Evolutionary conservation across 2,113 vertebrate species (phyloP).

Genomic region (Serinus canaria): DNA sequence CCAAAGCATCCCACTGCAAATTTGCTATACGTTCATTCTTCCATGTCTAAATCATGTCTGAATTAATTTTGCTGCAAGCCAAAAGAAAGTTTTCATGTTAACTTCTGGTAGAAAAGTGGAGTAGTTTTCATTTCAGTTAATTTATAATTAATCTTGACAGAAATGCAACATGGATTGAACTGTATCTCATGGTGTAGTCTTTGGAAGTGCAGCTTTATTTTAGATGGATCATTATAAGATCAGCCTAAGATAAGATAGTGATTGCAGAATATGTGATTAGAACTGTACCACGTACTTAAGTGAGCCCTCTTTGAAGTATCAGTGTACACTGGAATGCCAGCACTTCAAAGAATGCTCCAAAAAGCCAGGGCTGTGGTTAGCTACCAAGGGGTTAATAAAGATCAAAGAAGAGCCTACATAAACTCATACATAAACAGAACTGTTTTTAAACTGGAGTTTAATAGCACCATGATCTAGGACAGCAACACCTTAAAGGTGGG

Average conservation of each 20-base stretch:
- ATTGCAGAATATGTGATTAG: neutral
- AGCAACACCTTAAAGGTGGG: neutral
- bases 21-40: neutral
- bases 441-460: conserved; percentile 25
- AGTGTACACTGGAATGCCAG: neutral
- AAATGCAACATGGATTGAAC: neutral
- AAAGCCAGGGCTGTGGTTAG: neutral
- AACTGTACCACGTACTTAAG: neutral
- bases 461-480: neutral
- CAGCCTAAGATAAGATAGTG: neutral
- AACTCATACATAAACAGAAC: conserved; percentile 20
- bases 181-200: neutral
- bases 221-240: neutral
- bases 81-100: neutral
- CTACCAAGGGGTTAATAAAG: conserved; percentile 53
- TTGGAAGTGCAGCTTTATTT: neutral
- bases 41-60: neutral
- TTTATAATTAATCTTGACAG: neutral
- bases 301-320: conserved; percentile 31
- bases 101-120: neutral
- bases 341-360: conserved; percentile 48
- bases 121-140: neutral
- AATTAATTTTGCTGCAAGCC: neutral
- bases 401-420: conserved; percentile 29
- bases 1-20: neutral